phyloP scores from a whole-genome alignment of 2,113 vertebrate genomes.

The Peromyscus californicus region DNA sequence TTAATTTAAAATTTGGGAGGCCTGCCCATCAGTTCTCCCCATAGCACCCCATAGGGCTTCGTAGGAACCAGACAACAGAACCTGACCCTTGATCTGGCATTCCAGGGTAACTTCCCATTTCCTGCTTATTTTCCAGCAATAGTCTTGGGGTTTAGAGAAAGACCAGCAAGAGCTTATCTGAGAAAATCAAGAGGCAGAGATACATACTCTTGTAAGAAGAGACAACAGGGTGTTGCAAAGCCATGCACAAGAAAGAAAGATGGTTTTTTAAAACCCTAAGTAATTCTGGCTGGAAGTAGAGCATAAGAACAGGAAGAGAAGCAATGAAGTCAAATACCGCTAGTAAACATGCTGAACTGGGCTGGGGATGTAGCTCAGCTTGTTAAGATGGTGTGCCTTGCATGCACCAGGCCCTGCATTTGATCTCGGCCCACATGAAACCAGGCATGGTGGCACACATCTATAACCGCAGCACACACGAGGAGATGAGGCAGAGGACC shows the following conservation, averaged over 20 bases:
- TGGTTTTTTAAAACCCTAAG: neutral
- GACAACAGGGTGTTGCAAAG: neutral
- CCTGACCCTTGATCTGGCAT: neutral
- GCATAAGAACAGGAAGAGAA: neutral
- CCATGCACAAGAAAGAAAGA: neutral
- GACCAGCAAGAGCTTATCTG: neutral
- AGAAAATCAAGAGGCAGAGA: neutral
- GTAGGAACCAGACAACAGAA: constrained; percentile 41
- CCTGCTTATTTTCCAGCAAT: constrained; percentile 14
- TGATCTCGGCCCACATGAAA: neutral
- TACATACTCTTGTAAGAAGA: neutral
- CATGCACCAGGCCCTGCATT: neutral
- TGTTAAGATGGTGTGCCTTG: neutral
- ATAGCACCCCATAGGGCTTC: neutral
- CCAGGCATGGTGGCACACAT: neutral
- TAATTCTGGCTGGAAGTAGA: constrained; percentile 27
- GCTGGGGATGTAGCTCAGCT: neutral
- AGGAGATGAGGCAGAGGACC: neutral
- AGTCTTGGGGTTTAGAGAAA: neutral
- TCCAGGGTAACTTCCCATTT: neutral
- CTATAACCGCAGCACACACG: neutral
- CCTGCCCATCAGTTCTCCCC: neutral
- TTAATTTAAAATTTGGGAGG: neutral
- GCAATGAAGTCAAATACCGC: neutral
- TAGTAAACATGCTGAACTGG: neutral